Conservation (phyloP, 2,797 vertebrate species). For the Spheniscus humboldti region DNA sequence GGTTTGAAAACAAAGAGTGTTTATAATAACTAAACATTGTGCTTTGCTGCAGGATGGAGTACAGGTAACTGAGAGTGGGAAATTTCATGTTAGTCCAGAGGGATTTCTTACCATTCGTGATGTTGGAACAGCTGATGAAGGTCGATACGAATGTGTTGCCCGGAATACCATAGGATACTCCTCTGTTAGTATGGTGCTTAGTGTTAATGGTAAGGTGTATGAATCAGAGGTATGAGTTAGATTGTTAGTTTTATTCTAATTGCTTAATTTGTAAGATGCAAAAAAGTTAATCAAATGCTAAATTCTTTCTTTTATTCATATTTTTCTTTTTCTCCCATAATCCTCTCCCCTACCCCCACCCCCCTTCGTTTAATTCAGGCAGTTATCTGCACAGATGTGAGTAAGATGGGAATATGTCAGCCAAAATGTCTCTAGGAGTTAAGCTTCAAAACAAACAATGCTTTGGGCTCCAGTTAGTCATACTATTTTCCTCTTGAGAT, state of each 20-base stretch:
- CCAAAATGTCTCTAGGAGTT: not conserved
- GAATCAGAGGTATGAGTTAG: not conserved
- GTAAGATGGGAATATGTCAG: not conserved
- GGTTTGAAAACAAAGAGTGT: not conserved
- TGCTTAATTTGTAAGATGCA: not conserved
- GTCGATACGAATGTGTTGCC: conserved; percentile 93
- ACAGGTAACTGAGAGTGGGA: conserved; percentile 97
- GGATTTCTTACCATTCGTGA: conserved; percentile 93
- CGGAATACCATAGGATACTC: conserved; percentile 93
- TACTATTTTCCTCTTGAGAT: not conserved
- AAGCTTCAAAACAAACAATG: not conserved
- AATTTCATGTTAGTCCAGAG: conserved; percentile 90
- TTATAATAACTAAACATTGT: not conserved
- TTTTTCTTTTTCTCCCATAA: not conserved
- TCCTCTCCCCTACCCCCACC: too few species aligned
- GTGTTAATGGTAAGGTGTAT: conserved; percentile 85
- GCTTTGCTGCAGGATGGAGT: conserved; percentile 85
- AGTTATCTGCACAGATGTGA: not conserved
- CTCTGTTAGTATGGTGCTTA: conserved; percentile 90
- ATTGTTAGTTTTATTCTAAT: not conserved
- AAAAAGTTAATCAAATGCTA: not conserved
- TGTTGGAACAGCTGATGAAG: conserved; percentile 88
- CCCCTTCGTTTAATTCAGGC: not conserved
- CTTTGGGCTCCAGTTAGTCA: not conserved
- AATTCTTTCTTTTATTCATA: not conserved